Base-by-base conservation (phyloP, 2,797 vertebrate genomes). In the Moxostoma hubbsi region DNA sequence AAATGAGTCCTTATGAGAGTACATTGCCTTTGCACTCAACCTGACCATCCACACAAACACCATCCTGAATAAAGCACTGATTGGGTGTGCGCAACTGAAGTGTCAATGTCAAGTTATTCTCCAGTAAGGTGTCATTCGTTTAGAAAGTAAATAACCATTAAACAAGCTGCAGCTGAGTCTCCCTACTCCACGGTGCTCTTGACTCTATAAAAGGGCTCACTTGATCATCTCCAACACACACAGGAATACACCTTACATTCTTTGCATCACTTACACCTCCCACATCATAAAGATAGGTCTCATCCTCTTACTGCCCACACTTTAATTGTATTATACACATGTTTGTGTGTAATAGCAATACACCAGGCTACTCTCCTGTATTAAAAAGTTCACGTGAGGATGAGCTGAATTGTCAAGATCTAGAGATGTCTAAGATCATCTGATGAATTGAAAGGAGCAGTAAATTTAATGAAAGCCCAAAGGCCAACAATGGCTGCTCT, bases 401-500 rank as follows among this genome's bases (percentile, higher is more conserved):
- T 36, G 18, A 57, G 77, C 46, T 53, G 70, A 73, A 73, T 54
- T 74, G 78, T 80, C 63, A 67, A 59, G 71, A 73, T 73, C 71
- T 66, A 66, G 70, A 67, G 61, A 64, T 67, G 24, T 24, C 62
- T 67, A 59, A 73, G 62, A 61, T 63, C 49, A 3, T 67, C 67
- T 73, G 70, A 80, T 67, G 54, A 67, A 67, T 54, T 67, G 46
- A 49, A 68, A 67, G 54, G 73, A 70, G 54, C 12, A 80, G 63
- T 67, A 74, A 74, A 74, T 73, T 73, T 55, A 74, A 80, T 80
- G 46, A 67, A 74, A 65, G 49, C 54, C 63, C 24, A 58, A 46
- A 47, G 71, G 47, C 59, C 13, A 6, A 64, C 43, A 36, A 43
- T 51, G 68, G 43, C 46, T 57, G 59, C 50, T 65, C 5, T 11